Percentiles rank a stretch among this genome's conserved stretches.
phyloP scores from a whole-genome alignment of 2,113 vertebrate species.

The Larimichthys polyactis region DNA sequence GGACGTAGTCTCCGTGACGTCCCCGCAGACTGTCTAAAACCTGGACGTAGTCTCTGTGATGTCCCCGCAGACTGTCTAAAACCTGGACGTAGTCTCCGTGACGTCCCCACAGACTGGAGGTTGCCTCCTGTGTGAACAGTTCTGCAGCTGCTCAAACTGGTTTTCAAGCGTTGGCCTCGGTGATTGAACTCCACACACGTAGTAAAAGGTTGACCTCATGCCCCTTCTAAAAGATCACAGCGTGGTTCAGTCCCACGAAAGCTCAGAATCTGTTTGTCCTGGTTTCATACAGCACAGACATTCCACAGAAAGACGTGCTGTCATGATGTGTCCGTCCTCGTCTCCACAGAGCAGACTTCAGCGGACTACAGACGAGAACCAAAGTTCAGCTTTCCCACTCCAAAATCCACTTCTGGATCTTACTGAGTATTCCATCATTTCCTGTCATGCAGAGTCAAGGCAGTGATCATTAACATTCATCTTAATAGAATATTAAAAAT shows the following conservation, averaged over 20 bases:
- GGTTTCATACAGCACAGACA: not conserved
- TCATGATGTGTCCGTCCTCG: not conserved
- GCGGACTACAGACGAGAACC: not conserved
- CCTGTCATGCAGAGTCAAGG: not conserved
- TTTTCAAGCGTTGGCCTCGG: not conserved
- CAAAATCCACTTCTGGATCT: not conserved
- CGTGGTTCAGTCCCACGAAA: not conserved
- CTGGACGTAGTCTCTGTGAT: too few relatives aligned
- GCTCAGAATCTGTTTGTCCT: not conserved
- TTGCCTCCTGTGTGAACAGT: too few relatives aligned
- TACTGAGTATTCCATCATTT: not conserved
- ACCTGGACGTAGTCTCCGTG: too few relatives aligned
- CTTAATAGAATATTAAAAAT: not conserved
- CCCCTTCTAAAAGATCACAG: not conserved
- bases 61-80: too few relatives aligned
- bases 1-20: too few relatives aligned
- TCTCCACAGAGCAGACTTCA: not conserved
- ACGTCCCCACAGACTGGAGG: too few relatives aligned
- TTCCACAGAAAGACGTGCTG: not conserved
- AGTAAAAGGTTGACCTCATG: not conserved
- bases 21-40: too few relatives aligned
- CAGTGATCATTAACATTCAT: not conserved
- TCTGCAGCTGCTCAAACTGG: too few relatives aligned
- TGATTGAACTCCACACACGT: not conserved
- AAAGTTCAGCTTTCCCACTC: not conserved